A percentile compares a stretch with the other conserved stretches of the same genome.
phyloP scores from a whole-genome alignment of 2,113 vertebrate species.

The Tachycineta bicolor region DNA sequence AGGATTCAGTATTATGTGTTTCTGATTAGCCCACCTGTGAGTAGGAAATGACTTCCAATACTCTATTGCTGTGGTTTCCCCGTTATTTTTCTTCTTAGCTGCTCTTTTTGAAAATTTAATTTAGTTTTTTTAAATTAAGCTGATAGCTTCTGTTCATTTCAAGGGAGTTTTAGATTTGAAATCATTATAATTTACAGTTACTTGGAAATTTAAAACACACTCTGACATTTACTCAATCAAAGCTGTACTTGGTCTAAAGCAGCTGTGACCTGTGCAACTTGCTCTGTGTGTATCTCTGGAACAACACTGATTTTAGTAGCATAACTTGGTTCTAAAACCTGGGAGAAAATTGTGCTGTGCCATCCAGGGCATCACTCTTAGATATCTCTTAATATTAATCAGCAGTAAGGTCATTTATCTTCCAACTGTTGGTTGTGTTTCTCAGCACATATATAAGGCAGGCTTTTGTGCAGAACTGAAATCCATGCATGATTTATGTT shows the following conservation, averaged over 20 bases:
- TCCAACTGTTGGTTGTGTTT: background rate
- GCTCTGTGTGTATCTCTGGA: background rate
- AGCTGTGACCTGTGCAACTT: background rate
- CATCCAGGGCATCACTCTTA: background rate
- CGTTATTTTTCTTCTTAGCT: background rate
- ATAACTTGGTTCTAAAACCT: background rate
- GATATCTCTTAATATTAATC: background rate
- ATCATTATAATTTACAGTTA: background rate
- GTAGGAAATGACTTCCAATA: background rate
- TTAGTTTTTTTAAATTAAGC: background rate
- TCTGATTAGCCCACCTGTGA: background rate
- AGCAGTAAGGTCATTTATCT: background rate
- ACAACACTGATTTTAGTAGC: background rate
- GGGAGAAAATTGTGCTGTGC: background rate
- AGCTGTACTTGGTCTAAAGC: background rate
- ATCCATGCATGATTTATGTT: background rate
- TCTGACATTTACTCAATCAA: background rate
- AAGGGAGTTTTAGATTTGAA: background rate
- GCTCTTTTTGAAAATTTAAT: background rate
- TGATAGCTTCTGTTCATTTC: background rate
- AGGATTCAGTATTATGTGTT: background rate
- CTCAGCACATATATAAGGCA: background rate
- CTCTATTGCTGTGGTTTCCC: background rate
- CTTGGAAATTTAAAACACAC: background rate
- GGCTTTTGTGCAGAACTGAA: background rate